A percentile compares a stretch with the other conserved stretches of the same genome.
phyloP scores from a whole-genome alignment of 2,797 vertebrate species.

The Synanceia verrucosa region DNA sequence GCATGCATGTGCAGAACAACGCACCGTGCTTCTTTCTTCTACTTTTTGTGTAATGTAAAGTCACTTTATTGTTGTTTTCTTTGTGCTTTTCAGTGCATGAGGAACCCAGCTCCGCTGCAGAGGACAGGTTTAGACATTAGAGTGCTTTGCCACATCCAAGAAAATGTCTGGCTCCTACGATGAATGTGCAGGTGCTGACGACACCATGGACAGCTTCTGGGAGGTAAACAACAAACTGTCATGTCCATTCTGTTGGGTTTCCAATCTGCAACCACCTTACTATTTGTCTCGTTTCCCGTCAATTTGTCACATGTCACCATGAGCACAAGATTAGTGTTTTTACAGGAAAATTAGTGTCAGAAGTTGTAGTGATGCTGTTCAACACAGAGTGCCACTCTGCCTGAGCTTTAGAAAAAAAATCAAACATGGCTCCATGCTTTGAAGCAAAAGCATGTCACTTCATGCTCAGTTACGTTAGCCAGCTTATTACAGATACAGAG shows the following conservation, averaged over 20 bases:
- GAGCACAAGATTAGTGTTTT: neutral
- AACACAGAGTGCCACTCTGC: neutral
- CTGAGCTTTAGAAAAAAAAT: neutral
- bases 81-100: slow-evolving; percentile 84
- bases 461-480: neutral
- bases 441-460: neutral
- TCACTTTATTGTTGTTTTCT: slow-evolving; percentile 14
- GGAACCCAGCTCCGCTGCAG: slow-evolving; percentile 78
- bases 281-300: neutral
- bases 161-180: slow-evolving; percentile 97
- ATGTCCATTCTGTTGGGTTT: neutral
- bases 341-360: neutral
- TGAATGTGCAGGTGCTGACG: slow-evolving; percentile 88
- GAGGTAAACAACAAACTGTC: slow-evolving; percentile 85
- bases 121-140: slow-evolving; percentile 77
- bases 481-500: neutral
- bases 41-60: slow-evolving; percentile 4
- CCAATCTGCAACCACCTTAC: neutral
- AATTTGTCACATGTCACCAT: too few species aligned
- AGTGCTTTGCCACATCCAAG: slow-evolving; percentile 74
- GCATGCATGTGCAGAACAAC: neutral
- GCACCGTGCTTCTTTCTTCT: neutral
- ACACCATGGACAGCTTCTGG: slow-evolving; percentile 98
- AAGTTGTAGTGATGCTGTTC: neutral
- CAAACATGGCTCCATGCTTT: neutral